A percentile compares a stretch with the other conserved stretches of the same genome.
Conservation (phyloP, 1,140 invertebrate species). For the Sarcophaga bullata region DNA sequence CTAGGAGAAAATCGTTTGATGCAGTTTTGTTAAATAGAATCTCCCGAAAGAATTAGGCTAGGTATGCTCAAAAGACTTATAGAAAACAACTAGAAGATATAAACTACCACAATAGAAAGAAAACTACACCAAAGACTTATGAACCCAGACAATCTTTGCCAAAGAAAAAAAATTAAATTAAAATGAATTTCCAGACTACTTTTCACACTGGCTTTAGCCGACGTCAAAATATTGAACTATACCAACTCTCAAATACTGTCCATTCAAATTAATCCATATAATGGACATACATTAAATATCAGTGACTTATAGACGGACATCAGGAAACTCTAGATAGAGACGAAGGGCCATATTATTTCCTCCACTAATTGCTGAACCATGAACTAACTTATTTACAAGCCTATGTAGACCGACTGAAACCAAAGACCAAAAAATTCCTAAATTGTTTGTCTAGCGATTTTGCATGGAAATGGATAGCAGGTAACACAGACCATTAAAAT, state of each 20-base stretch:
- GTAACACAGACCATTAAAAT: background rate
- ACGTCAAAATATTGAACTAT: background rate
- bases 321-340: background rate
- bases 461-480: slow-evolving; percentile 8
- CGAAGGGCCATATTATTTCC: background rate
- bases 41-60: too few species aligned
- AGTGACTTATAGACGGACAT: background rate
- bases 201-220: background rate
- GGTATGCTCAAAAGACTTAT: too few species aligned
- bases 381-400: too few species aligned
- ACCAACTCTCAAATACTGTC: too few species aligned
- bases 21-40: too few species aligned
- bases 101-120: too few species aligned
- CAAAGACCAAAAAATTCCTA: background rate
- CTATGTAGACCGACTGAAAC: too few species aligned
- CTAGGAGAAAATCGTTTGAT: too few species aligned
- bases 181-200: background rate
- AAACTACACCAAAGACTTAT: too few species aligned
- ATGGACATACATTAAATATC: background rate
- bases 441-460: background rate
- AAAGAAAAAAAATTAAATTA: background rate
- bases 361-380: background rate
- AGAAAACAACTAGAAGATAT: too few species aligned
- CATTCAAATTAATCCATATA: background rate
- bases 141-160: too few species aligned